Percentiles rank a stretch among this genome's conserved stretches.
Conservation (phyloP, 1,140 invertebrate genomes). For the Antheraea pernyi region DNA sequence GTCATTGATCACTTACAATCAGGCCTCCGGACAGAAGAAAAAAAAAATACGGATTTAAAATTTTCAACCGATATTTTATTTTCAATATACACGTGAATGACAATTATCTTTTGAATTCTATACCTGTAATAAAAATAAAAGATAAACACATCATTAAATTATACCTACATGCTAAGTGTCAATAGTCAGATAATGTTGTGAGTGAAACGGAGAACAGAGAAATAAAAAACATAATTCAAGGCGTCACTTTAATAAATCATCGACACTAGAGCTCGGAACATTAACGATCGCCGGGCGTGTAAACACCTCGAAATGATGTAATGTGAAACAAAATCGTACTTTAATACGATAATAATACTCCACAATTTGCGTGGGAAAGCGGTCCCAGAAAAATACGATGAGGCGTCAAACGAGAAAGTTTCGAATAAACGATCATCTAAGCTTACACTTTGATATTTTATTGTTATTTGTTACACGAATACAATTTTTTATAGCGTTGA, state of each 20-base stretch:
- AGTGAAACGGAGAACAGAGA: background rate
- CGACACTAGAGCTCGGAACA: background rate
- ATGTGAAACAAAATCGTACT: conserved; percentile 1
- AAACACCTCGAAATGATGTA: conserved; percentile 3
- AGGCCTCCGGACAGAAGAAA: no score
- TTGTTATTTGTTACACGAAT: background rate
- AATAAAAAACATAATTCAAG: background rate
- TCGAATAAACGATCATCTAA: background rate
- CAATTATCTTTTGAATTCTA: no score
- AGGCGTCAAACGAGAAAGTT: background rate
- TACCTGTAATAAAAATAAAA: no score
- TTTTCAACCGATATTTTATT: no score
- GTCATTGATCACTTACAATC: no score
- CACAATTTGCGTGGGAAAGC: background rate
- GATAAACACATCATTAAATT: background rate
- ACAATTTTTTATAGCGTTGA: background rate
- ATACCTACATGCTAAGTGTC: background rate
- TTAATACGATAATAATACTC: background rate
- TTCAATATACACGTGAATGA: no score
- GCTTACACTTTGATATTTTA: background rate
- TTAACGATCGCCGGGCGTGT: conserved; percentile 3
- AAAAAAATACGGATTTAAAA: no score
- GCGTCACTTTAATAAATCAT: background rate
- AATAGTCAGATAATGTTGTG: background rate
- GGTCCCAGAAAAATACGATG: background rate